A percentile compares a stretch with the other conserved stretches of the same genome.
Conservation (phyloP, 2,888 invertebrate genomes). For the Lycophotia porphyrea region DNA sequence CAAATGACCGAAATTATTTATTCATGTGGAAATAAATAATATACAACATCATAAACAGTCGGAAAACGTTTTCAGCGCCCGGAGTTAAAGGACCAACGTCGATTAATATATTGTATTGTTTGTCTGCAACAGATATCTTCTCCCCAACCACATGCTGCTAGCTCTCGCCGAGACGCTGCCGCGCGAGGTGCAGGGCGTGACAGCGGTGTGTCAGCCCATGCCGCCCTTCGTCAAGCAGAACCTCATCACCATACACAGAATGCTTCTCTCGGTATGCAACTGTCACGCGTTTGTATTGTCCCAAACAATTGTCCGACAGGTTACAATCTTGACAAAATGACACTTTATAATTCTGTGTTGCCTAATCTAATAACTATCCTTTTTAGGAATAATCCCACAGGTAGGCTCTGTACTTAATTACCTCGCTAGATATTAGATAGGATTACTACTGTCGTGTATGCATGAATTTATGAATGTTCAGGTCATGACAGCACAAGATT, state of each 20-base stretch:
- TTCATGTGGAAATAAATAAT: neutral
- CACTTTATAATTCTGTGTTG: conserved; percentile 14
- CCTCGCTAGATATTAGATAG: conserved; percentile 5
- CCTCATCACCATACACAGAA: conserved; percentile 77
- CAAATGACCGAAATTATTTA: neutral
- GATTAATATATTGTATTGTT: neutral
- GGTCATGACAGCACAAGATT: conserved; percentile 22
- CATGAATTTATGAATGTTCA: conserved; percentile 18
- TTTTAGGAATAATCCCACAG: conserved; percentile 10
- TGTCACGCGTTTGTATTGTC: neutral
- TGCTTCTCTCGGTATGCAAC: conserved; percentile 77
- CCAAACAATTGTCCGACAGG: neutral
- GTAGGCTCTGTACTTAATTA: conserved; percentile 48
- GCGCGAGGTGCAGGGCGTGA: conserved; percentile 97
- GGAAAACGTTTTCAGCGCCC: neutral
- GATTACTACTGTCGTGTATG: neutral
- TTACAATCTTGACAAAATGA: conserved; percentile 16
- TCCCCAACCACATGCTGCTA: conserved; percentile 98
- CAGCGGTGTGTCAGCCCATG: conserved; percentile 98
- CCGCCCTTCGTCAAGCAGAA: conserved; percentile 92
- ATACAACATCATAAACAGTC: too few species aligned
- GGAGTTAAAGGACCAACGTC: neutral
- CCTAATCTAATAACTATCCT: conserved; percentile 12
- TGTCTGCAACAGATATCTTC: conserved; percentile 92
- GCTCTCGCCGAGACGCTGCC: conserved; percentile 97